phyloP scores from a whole-genome alignment of 2,113 vertebrate genomes.

The Psittacula cyanocephala region DNA sequence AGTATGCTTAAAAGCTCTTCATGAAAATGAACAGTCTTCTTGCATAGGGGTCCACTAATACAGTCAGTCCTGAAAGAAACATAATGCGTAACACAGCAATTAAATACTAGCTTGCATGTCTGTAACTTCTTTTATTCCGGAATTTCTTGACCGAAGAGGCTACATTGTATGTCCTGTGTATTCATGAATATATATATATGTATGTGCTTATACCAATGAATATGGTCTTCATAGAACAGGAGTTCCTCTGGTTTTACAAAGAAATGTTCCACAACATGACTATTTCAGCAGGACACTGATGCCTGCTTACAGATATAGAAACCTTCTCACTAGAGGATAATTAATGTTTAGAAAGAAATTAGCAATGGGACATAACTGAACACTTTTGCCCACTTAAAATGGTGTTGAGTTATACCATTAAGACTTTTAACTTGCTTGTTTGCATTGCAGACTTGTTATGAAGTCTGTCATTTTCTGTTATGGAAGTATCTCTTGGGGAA shows the following conservation, averaged over 20 bases:
- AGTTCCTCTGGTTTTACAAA: background rate
- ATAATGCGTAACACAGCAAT: background rate
- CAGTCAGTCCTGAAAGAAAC: background rate
- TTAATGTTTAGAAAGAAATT: constrained; percentile 43
- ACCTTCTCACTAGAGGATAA: background rate
- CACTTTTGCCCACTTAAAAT: constrained; percentile 41
- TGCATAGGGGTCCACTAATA: background rate
- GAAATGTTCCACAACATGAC: background rate
- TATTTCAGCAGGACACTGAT: background rate
- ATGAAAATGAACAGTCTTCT: background rate
- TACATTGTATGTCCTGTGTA: background rate
- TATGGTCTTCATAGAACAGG: background rate
- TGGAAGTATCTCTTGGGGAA: constrained; percentile 29
- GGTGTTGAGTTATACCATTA: constrained; percentile 42
- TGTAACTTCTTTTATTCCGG: background rate
- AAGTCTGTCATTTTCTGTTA: constrained; percentile 38
- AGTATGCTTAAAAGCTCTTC: background rate
- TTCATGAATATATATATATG: fast-evolving
- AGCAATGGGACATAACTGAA: background rate
- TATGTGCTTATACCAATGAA: background rate
- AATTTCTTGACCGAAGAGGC: background rate
- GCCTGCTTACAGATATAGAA: constrained; percentile 25
- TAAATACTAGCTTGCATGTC: background rate
- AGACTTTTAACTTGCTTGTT: constrained; percentile 50
- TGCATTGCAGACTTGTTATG: constrained; percentile 28